Evolutionary conservation across 2,888 invertebrate genomes (phyloP).

Genomic region (Drosophila lacicola): DNA sequence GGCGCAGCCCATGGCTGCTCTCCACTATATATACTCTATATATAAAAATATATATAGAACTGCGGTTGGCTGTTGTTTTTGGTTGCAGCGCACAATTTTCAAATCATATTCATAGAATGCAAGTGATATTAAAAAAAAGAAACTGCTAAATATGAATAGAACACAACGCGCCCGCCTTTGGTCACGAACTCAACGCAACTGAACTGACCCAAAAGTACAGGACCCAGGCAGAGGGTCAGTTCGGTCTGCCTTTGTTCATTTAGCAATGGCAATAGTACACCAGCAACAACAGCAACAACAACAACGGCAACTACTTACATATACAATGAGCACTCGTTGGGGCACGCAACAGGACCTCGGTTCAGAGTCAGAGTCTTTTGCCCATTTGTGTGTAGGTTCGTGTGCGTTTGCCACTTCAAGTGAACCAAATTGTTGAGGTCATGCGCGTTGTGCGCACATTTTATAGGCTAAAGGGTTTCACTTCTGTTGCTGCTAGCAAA

Average conservation of each 20-base stretch:
- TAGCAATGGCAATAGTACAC: slow-evolving; percentile 31
- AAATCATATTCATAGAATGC: slow-evolving; percentile 48
- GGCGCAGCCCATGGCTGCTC: slow-evolving; percentile 79
- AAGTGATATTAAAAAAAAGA: slow-evolving; percentile 16
- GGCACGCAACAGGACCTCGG: slow-evolving; percentile 71
- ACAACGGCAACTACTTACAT: slow-evolving; percentile 17
- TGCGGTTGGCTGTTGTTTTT: neutral
- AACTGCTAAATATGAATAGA: slow-evolving; percentile 48
- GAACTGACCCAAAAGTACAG: slow-evolving; percentile 68
- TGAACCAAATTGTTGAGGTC: slow-evolving; percentile 78
- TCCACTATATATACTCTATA: slow-evolving; percentile 4
- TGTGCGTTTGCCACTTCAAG: slow-evolving; percentile 73
- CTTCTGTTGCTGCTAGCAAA: slow-evolving; percentile 13
- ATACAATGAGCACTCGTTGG: slow-evolving; percentile 38
- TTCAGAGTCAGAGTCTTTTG: slow-evolving; percentile 10
- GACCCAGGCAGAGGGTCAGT: slow-evolving; percentile 61
- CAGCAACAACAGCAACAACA: slow-evolving; percentile 15
- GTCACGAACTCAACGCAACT: slow-evolving; percentile 80
- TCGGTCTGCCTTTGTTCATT: slow-evolving; percentile 44
- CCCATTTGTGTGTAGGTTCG: slow-evolving; percentile 37
- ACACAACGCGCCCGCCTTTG: slow-evolving; percentile 72
- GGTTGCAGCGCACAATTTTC: slow-evolving; percentile 30
- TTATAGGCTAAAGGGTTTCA: slow-evolving; percentile 65
- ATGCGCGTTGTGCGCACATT: slow-evolving; percentile 77
- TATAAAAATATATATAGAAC: slow-evolving; percentile 25